These are phyloP conservation scores for Callimorpha dominula DNA, from an alignment of 2,888 invertebrate genomes.

Conservation along the genomic window DNA sequence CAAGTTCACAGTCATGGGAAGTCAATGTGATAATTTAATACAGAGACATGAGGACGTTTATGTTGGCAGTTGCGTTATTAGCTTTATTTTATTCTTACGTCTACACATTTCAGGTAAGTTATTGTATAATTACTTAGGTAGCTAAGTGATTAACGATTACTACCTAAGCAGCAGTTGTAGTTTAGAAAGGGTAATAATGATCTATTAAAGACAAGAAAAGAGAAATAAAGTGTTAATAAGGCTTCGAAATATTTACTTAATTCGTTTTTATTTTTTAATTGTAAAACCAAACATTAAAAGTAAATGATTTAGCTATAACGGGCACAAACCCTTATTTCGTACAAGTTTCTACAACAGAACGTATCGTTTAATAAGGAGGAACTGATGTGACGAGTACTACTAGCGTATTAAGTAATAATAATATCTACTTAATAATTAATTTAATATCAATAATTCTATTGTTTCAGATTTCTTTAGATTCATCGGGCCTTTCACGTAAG, in stretches of 20 bases:
- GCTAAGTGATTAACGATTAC: background rate
- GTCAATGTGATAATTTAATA: conserved; percentile 64
- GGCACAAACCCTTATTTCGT: too few relatives aligned
- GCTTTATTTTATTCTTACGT: conserved; percentile 56
- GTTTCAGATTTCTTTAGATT: conserved; percentile 59
- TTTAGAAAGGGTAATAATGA: too few relatives aligned
- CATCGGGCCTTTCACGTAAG: conserved; percentile 53
- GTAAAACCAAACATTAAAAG: too few relatives aligned
- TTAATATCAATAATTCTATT: conserved; percentile 15
- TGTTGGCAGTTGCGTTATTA: conserved; percentile 57
- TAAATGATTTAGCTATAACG: too few relatives aligned
- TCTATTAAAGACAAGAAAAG: too few relatives aligned
- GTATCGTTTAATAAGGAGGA: too few relatives aligned
- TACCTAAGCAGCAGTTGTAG: background rate
- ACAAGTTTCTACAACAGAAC: background rate
- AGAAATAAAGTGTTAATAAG: too few relatives aligned
- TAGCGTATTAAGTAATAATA: background rate
- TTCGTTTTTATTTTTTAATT: too few relatives aligned
- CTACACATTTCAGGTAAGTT: conserved; percentile 70
- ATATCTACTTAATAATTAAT: background rate
- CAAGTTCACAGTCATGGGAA: conserved; percentile 83
- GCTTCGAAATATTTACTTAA: too few relatives aligned
- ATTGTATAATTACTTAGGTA: background rate
- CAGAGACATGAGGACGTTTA: conserved; percentile 68
- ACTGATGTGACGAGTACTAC: too few relatives aligned